phyloP scores from a whole-genome alignment of 2,113 vertebrate species.

The Pygoscelis adeliae region DNA sequence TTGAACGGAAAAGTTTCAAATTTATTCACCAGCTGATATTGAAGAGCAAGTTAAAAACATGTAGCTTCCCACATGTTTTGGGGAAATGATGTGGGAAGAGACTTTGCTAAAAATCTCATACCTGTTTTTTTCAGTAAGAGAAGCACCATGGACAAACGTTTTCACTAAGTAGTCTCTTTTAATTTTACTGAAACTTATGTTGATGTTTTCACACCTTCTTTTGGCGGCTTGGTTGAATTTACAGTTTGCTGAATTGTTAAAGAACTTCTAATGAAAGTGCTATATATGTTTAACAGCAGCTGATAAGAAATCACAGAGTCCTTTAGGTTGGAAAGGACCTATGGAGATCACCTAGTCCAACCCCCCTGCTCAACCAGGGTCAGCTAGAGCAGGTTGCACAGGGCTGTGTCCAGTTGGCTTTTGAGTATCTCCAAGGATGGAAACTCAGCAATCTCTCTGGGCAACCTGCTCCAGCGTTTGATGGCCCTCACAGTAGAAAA shows the following conservation, averaged over 20 bases:
- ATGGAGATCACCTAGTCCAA: background rate
- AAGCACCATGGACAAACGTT: background rate
- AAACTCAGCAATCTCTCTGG: background rate
- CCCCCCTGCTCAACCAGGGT: background rate
- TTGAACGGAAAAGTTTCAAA: background rate
- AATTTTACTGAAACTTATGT: background rate
- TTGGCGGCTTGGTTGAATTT: background rate
- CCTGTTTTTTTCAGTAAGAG: background rate
- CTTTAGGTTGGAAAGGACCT: background rate
- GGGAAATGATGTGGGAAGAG: background rate
- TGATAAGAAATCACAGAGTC: background rate
- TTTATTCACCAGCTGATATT: background rate
- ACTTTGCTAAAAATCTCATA: background rate
- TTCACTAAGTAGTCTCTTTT: background rate
- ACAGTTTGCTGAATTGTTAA: background rate
- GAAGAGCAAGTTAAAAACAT: background rate
- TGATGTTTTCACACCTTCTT: background rate
- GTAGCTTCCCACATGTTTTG: background rate
- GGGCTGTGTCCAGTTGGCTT: background rate
- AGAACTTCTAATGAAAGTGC: background rate
- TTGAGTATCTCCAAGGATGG: background rate
- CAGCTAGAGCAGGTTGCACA: background rate
- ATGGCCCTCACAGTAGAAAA: background rate
- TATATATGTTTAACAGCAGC: background rate
- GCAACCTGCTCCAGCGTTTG: background rate